These are phyloP conservation scores for Oedothorax gibbosus DNA, from an alignment of 1,140 invertebrate genomes.

Conservation along the genomic window DNA sequence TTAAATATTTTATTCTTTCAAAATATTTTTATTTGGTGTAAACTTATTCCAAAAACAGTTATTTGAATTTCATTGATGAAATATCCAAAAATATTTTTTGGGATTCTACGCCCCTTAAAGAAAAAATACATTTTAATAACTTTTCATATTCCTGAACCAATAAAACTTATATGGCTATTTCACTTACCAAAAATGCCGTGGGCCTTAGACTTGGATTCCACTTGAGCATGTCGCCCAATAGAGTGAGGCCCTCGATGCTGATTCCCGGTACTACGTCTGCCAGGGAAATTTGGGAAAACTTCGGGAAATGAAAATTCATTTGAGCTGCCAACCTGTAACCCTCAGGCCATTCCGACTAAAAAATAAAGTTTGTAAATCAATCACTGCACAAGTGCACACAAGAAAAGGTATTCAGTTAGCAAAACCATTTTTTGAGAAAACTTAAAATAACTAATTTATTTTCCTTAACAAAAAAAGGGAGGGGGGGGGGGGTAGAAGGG, in stretches of 20 bases:
- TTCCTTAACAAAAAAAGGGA: too few relatives aligned
- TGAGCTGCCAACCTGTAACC: slow-evolving; percentile 91
- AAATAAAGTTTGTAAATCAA: background rate
- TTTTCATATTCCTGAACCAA: background rate
- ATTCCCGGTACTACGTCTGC: slow-evolving; percentile 86
- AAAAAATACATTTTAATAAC: background rate
- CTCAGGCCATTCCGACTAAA: slow-evolving; percentile 92
- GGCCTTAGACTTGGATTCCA: slow-evolving; percentile 95
- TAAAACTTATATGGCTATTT: background rate
- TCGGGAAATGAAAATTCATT: slow-evolving; percentile 97
- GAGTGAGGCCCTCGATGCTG: slow-evolving; percentile 82
- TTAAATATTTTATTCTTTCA: too few relatives aligned
- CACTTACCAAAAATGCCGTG: slow-evolving; percentile 80
- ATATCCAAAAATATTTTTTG: background rate
- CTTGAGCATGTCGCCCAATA: slow-evolving; percentile 88
- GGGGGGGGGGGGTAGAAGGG: too few relatives aligned
- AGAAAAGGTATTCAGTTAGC: too few relatives aligned
- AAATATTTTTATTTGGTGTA: too few relatives aligned
- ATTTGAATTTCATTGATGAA: too few relatives aligned
- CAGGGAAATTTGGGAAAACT: slow-evolving; percentile 84
- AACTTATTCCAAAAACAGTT: background rate
- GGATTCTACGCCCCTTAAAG: background rate
- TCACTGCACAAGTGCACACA: too few relatives aligned
- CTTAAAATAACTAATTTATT: too few relatives aligned
- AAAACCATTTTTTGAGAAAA: too few relatives aligned